Percentiles rank a stretch among this genome's conserved stretches.
Conservation (phyloP, 2,113 vertebrate species). For the Tenebrosternarchus preto region DNA sequence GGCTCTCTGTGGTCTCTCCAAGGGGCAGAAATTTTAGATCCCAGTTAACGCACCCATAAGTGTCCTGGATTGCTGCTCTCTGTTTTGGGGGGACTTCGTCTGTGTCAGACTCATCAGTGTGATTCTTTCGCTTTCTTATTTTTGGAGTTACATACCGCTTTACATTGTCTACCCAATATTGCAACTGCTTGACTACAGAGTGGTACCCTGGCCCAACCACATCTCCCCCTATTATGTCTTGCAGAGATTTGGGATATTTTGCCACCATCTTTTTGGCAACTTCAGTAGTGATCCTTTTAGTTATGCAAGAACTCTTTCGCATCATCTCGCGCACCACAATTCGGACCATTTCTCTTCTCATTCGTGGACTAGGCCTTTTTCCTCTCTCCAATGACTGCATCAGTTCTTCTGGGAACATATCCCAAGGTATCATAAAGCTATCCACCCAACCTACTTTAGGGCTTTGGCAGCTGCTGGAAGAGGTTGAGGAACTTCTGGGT, state of each 20-base stretch:
- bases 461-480: slow-evolving; percentile 32
- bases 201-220: slow-evolving; percentile 9
- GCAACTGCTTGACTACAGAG: neutral
- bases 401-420: slow-evolving; percentile 52
- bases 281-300: slow-evolving; percentile 44
- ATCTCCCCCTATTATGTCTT: slow-evolving; percentile 17
- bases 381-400: slow-evolving; percentile 52
- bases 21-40: slow-evolving; percentile 39
- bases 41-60: slow-evolving; percentile 13
- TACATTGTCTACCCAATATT: neutral
- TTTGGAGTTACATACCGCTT: slow-evolving; percentile 21
- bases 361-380: slow-evolving; percentile 32
- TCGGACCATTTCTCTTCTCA: slow-evolving; percentile 47
- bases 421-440: slow-evolving; percentile 52
- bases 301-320: slow-evolving; percentile 23
- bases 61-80: slow-evolving; percentile 29
- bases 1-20: slow-evolving; percentile 6
- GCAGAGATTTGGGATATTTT: slow-evolving; percentile 37
- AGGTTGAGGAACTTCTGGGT: slow-evolving; percentile 26
- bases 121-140: slow-evolving; percentile 22
- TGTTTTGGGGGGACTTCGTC: too few species aligned
- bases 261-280: slow-evolving; percentile 49
- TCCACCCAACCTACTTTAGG: slow-evolving; percentile 35
- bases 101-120: slow-evolving; percentile 29
- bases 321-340: slow-evolving; percentile 49